These are phyloP conservation scores for Trissolcus basalis DNA, from an alignment of 1,140 invertebrate species.

Conservation along the genomic window DNA sequence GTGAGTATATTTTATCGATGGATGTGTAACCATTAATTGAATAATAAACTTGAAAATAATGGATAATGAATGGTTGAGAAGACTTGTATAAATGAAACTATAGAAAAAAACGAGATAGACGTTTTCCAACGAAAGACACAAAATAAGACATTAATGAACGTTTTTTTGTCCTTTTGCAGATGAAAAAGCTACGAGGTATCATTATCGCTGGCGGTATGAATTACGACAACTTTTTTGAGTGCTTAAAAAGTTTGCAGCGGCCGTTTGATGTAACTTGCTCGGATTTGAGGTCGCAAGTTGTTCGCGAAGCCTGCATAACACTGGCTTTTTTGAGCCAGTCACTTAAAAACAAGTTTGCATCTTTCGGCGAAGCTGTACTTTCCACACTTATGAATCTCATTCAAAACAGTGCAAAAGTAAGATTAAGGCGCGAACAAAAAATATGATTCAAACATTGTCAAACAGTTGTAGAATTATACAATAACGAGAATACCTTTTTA, in stretches of 20 bases:
- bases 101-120: no score
- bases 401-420: conserved; percentile 95
- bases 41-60: background rate
- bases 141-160: background rate
- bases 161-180: conserved; percentile 74
- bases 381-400: conserved; percentile 92
- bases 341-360: conserved; percentile 88
- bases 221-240: conserved; percentile 88
- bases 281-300: conserved; percentile 94
- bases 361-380: conserved; percentile 88
- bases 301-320: conserved; percentile 95
- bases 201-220: conserved; percentile 86
- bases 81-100: no score
- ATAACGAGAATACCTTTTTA: no score
- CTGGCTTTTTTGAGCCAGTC: conserved; percentile 93
- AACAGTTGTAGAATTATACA: no score
- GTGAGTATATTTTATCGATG: conserved; percentile 76
- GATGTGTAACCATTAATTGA: conserved; percentile 1
- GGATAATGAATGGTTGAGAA: background rate
- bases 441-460: background rate
- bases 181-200: conserved; percentile 90
- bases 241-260: conserved; percentile 87
- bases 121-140: no score
- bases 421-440: background rate
- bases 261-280: conserved; percentile 89